phyloP scores from a whole-genome alignment of 2,797 vertebrate genomes.

The Todus mexicanus region DNA sequence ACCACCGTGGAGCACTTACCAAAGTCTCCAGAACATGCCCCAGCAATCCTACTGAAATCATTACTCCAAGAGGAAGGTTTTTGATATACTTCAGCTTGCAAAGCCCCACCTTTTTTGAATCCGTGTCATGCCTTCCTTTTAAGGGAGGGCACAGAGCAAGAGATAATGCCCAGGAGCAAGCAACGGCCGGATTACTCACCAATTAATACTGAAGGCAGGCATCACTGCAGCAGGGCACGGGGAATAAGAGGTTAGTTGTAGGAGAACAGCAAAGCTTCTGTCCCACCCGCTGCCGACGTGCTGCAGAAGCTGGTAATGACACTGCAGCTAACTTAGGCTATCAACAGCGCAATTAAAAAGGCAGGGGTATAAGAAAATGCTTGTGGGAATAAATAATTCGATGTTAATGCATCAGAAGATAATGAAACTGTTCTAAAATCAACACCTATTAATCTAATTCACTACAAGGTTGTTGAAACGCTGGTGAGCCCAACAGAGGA shows the following conservation, averaged over 20 bases:
- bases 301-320: background rate
- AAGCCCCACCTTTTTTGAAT: constrained; percentile 51
- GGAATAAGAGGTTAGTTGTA: background rate
- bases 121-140: constrained; percentile 23
- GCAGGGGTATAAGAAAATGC: background rate
- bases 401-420: background rate
- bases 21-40: background rate
- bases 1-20: background rate
- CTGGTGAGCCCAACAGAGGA: background rate
- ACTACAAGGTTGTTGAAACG: background rate
- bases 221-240: background rate
- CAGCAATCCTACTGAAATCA: constrained; percentile 12
- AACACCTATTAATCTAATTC: background rate
- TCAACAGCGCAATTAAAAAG: background rate
- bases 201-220: background rate
- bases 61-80: background rate
- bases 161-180: background rate
- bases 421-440: background rate
- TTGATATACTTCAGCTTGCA: constrained; percentile 4
- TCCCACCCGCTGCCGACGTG: background rate
- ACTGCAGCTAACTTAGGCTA: background rate
- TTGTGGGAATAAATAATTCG: background rate
- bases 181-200: background rate
- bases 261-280: background rate
- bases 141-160: background rate